phyloP scores from a whole-genome alignment of 2,113 vertebrate species.

The Neoarius graeffei region DNA sequence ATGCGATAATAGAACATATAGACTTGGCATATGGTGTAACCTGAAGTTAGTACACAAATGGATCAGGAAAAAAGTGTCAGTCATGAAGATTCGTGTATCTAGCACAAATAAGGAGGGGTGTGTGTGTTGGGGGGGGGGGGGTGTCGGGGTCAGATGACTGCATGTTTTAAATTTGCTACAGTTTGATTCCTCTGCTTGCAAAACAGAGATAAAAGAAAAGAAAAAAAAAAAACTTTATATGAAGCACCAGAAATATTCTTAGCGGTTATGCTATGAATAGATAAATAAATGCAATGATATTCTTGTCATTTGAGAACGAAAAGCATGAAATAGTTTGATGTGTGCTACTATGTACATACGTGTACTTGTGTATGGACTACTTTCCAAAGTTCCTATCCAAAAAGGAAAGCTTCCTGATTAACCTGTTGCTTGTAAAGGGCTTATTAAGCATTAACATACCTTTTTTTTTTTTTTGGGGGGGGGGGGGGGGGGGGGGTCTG shows the following conservation, averaged over 20 bases:
- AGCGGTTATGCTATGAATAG: slow-evolving; percentile 48
- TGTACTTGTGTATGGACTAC: slow-evolving; percentile 28
- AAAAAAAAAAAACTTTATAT: slow-evolving; percentile 38
- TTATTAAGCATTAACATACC: slow-evolving; percentile 5
- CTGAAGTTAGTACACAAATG: not conserved
- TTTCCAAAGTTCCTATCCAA: slow-evolving; percentile 28
- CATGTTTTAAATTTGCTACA: slow-evolving; percentile 46
- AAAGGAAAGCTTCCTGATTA: slow-evolving; percentile 47
- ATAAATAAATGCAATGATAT: slow-evolving; percentile 55
- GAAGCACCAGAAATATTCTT: slow-evolving; percentile 52
- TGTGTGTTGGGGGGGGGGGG: not conserved
- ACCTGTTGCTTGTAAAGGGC: slow-evolving; percentile 20
- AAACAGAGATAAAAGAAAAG: slow-evolving; percentile 44
- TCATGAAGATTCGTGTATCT: not conserved
- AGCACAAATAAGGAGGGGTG: not conserved
- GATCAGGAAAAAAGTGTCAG: slow-evolving; percentile 23
- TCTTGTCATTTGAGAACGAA: slow-evolving; percentile 24
- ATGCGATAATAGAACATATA: not conserved
- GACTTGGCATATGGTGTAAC: slow-evolving; percentile 24
- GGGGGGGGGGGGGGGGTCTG: too few species aligned
- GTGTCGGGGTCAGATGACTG: not conserved
- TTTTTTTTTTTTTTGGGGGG: too few species aligned
- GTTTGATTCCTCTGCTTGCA: slow-evolving; percentile 37
- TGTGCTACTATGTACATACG: slow-evolving; percentile 48
- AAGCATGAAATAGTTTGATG: slow-evolving; percentile 35